phyloP scores from a whole-genome alignment of 2,797 vertebrate species.

The Acanthopagrus latus region DNA sequence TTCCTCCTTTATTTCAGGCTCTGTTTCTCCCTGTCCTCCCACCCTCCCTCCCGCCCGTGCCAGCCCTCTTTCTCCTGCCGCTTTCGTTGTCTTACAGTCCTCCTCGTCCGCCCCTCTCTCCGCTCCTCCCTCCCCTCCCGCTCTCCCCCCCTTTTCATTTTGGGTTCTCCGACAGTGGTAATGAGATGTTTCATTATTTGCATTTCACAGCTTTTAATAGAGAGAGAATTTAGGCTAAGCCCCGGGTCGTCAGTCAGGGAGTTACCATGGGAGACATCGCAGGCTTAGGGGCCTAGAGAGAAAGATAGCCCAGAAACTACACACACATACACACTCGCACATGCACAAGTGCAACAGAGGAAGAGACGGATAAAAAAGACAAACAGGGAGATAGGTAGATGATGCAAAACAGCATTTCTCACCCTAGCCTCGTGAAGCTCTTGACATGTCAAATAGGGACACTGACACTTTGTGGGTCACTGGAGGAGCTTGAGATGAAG shows the following conservation, averaged over 20 bases:
- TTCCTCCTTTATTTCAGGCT: conserved; percentile 57
- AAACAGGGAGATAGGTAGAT: conserved; percentile 20
- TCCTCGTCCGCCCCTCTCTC: conserved; percentile 30
- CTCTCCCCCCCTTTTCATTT: conserved; percentile 71
- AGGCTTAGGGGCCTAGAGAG: conserved; percentile 82
- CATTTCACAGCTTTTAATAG: conserved; percentile 90
- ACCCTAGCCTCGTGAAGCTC: neutral
- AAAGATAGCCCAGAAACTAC: conserved; percentile 82
- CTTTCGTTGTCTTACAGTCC: conserved; percentile 48
- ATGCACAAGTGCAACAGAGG: conserved; percentile 33
- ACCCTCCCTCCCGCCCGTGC: conserved; percentile 32
- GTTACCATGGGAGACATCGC: conserved; percentile 83
- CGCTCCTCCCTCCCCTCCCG: conserved; percentile 5
- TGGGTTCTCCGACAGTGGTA: conserved; percentile 84
- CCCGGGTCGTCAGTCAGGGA: conserved; percentile 86
- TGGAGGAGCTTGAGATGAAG: conserved; percentile 26
- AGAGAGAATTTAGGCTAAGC: conserved; percentile 89
- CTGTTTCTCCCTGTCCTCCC: conserved; percentile 52
- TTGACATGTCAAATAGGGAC: neutral
- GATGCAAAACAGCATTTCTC: conserved; percentile 10
- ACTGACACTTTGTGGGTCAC: conserved; percentile 25
- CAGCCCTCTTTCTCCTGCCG: conserved; percentile 38
- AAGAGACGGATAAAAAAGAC: conserved; percentile 18
- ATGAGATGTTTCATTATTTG: conserved; percentile 91
- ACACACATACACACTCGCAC: conserved; percentile 25